Conservation (phyloP, 2,888 invertebrate species). For the Arrhopalites spinosus region DNA sequence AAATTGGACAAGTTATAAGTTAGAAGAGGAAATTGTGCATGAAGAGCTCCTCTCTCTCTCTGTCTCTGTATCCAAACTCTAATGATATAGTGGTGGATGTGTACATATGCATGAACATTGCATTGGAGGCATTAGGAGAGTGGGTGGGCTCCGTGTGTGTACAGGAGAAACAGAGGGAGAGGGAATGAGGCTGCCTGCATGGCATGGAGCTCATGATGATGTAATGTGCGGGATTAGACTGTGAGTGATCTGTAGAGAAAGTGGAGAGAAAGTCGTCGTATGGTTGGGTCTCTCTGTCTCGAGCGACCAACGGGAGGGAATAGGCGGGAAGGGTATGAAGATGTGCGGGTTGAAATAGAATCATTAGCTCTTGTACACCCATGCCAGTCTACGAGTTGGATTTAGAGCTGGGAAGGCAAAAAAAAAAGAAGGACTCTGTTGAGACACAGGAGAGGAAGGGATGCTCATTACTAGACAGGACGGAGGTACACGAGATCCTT, state of each 20-base stretch:
- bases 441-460: conserved; percentile 24
- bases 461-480: conserved; percentile 37
- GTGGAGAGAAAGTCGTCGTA: conserved; percentile 8
- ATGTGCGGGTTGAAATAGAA: conserved; percentile 17
- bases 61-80: background rate
- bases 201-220: conserved; percentile 9
- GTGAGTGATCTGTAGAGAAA: conserved; percentile 28
- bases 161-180: conserved; percentile 8
- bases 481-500: conserved; percentile 28
- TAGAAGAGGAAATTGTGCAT: conserved; percentile 23
- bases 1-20: conserved; percentile 11
- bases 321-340: background rate
- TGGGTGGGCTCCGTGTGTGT: background rate
- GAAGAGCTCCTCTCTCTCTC: conserved; percentile 5
- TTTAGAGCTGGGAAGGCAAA: background rate
- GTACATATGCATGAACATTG: conserved; percentile 2
- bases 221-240: conserved; percentile 33
- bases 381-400: conserved; percentile 1
- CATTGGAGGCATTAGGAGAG: background rate
- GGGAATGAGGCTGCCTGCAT: conserved; percentile 9
- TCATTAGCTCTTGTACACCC: conserved; percentile 20
- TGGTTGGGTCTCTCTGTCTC: conserved; percentile 2
- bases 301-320: background rate
- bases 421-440: background rate
- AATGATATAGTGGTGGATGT: background rate